A percentile compares a stretch with the other conserved stretches of the same genome.
phyloP scores from a whole-genome alignment of 2,113 vertebrate genomes.

The Cynopterus brachyotis region DNA sequence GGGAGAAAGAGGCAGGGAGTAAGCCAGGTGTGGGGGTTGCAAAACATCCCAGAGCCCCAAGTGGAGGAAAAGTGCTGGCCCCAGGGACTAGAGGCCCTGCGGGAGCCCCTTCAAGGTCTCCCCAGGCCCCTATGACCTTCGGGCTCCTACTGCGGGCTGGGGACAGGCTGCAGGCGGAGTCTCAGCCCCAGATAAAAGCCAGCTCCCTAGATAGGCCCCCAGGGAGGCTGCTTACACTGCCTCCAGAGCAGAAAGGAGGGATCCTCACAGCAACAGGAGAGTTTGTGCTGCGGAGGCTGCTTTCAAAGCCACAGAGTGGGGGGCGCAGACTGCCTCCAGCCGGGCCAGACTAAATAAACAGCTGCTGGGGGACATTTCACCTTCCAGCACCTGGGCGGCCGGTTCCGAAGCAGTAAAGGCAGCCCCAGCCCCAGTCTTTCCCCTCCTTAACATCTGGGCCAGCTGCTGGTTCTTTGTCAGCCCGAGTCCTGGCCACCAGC shows the following conservation, averaged over 20 bases:
- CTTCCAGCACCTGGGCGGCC: conserved; percentile 74
- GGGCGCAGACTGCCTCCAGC: conserved; percentile 35
- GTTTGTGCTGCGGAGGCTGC: neutral
- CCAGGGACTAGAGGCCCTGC: neutral
- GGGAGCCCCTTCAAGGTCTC: neutral
- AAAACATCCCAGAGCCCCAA: neutral
- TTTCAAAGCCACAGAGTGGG: conserved; percentile 59
- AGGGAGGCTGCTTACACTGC: conserved; percentile 58
- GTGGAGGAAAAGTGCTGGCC: neutral
- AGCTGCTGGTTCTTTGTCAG: conserved; percentile 55
- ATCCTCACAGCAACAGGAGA: conserved; percentile 61
- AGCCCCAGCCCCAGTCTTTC: neutral
- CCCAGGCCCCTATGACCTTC: neutral
- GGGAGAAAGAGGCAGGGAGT: conserved; percentile 68
- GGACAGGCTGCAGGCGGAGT: conserved; percentile 13
- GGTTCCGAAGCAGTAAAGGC: conserved; percentile 39
- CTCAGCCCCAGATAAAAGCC: conserved; percentile 69
- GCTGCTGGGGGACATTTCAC: conserved; percentile 65
- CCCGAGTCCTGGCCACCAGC: neutral
- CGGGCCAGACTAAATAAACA: conserved; percentile 78
- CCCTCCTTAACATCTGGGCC: conserved; percentile 36
- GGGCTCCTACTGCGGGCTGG: neutral
- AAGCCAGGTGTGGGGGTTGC: neutral
- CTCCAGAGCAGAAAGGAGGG: conserved; percentile 53
- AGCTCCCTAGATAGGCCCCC: conserved; percentile 57